A percentile compares a stretch with the other conserved stretches of the same genome.
Conservation (phyloP, 2,888 invertebrate genomes). For the Omphaloscelis lunosa region DNA sequence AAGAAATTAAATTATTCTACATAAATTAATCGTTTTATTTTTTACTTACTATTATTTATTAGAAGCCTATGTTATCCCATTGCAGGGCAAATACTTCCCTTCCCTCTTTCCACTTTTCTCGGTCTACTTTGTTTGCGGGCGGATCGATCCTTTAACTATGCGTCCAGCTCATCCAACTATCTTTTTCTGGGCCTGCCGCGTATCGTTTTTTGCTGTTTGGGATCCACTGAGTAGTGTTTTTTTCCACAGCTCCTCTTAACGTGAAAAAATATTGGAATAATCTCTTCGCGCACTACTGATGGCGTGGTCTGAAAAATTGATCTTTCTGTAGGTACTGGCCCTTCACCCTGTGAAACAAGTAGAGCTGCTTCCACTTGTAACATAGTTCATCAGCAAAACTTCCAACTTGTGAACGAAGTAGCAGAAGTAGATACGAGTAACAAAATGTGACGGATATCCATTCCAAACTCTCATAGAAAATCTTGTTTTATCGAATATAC, state of each 20-base stretch:
- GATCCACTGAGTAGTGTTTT: background rate
- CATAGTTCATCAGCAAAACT: background rate
- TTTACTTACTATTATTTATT: background rate
- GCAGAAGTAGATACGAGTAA: too few species aligned
- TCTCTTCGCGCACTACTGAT: background rate
- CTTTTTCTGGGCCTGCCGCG: background rate
- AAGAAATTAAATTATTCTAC: constrained; percentile 72
- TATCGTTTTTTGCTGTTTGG: background rate
- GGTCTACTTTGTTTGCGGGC: background rate
- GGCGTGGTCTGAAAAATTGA: background rate
- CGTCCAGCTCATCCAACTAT: background rate
- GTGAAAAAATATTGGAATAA: background rate
- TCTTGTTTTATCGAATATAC: background rate
- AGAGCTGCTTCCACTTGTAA: background rate
- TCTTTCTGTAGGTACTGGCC: background rate
- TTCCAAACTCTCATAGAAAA: background rate
- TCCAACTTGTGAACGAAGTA: too few species aligned
- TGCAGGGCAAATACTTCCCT: background rate
- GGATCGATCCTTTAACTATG: background rate
- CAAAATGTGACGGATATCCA: background rate
- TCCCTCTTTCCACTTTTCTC: background rate
- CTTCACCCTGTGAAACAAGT: background rate
- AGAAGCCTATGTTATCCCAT: too few species aligned
- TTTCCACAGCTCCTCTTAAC: background rate
- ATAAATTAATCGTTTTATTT: constrained; percentile 15